Base-by-base conservation (phyloP, 2,888 invertebrate species). In the Gastracanthus pulcherrimus region DNA sequence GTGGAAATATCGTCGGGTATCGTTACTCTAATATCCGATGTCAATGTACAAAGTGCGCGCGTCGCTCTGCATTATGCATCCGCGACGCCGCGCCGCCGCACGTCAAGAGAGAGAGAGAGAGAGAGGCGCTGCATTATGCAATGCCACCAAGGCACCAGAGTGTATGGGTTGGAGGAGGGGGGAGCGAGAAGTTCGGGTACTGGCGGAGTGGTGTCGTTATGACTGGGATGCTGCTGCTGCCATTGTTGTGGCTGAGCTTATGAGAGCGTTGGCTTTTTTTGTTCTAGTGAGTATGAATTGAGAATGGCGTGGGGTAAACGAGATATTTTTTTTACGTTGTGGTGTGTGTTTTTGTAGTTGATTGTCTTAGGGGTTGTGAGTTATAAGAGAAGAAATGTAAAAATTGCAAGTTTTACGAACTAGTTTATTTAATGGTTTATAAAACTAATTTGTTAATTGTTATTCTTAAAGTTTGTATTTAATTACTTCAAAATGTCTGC, bases 11-110 rank as follows among this genome's bases (percentile, higher is more conserved):
- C 70, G 62, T 71, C 48, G 60, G 31, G 76, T 75, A 75, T 75
- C 76, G 77, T 69, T 64, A 60, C 80, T 76, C 77, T 78, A 60
- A 81, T 81, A 78, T 77, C 74, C 67, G 67, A 74, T 70, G 81
- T 74, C 81, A 41, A 82, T 82, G 71, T 76, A 70, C 67, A 72
- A 81, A 72, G 66, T 72, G 76, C 60, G 66, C 41, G 71, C 70
- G 64, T 64, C 70, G 69, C 23, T 7, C 74, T 81, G 81, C 81
- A 81, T 81, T 77, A 81, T 81, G 77, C 81, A 77, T 81, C 67
- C 31, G 51, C 67, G n/a, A n/a, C n/a, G n/a, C n/a, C n/a, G n/a
- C n/a, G 23, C 16, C 19, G 38, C n/a, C 34, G 72, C 31, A 51
- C 48, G 51, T 23, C 36, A 55, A 55, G 55, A 48, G 19, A 64